Evolutionary conservation across 2,797 vertebrate genomes (phyloP).

Genomic region (Apodemus agrarius): DNA sequence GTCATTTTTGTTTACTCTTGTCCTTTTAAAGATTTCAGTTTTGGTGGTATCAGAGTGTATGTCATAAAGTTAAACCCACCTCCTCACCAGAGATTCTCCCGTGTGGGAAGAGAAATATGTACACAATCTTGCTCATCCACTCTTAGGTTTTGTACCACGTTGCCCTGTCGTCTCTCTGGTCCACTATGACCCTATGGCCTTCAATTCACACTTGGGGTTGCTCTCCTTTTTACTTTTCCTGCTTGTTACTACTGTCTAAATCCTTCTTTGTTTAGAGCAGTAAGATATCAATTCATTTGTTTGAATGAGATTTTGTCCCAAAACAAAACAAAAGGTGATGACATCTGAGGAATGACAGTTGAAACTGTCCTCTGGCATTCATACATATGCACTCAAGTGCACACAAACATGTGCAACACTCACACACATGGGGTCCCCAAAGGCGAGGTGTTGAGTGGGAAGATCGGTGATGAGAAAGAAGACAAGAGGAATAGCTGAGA

Average conservation of each 20-base stretch:
- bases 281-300: too few relatives aligned
- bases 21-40: not conserved
- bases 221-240: conserved; percentile 30
- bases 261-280: not conserved
- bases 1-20: conserved; percentile 39
- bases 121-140: too few relatives aligned
- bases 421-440: not conserved
- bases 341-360: too few relatives aligned
- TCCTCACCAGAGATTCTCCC: not conserved
- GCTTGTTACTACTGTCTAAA: not conserved
- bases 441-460: not conserved
- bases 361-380: too few relatives aligned
- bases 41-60: not conserved
- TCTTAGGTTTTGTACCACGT: not conserved
- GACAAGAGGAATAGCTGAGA: not conserved
- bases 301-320: too few relatives aligned
- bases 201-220: not conserved
- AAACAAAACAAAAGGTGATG: too few relatives aligned
- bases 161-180: not conserved
- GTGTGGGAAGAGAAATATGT: not conserved
- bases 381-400: too few relatives aligned
- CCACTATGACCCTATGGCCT: not conserved
- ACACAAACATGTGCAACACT: too few relatives aligned
- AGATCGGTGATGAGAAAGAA: not conserved
- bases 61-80: not conserved